Evolutionary conservation across 2,113 vertebrate genomes (phyloP).

Genomic region (Turnix velox): DNA sequence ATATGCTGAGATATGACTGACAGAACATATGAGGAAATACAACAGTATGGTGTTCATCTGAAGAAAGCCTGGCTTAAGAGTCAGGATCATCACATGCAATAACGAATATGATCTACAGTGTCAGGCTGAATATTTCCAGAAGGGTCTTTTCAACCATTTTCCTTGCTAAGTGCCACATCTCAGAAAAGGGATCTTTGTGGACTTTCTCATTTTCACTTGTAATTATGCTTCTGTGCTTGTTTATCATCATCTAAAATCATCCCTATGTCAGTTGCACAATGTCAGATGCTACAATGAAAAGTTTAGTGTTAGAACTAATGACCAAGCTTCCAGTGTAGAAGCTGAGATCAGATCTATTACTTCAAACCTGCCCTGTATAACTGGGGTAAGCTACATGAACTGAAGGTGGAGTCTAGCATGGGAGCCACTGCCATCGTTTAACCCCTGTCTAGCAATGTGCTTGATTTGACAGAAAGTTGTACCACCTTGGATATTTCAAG

Average conservation of each 20-base stretch:
- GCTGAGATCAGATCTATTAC: neutral
- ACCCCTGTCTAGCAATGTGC: neutral
- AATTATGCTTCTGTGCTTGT: neutral
- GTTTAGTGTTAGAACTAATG: neutral
- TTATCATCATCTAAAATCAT: neutral
- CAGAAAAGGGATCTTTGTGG: neutral
- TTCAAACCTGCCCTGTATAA: neutral
- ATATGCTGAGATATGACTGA: neutral
- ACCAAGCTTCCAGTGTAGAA: neutral
- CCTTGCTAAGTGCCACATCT: neutral
- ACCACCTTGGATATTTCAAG: neutral
- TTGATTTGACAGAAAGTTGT: too few species aligned
- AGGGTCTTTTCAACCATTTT: neutral
- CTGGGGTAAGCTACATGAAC: neutral
- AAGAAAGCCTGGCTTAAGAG: neutral
- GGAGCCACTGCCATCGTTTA: neutral
- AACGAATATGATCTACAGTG: neutral
- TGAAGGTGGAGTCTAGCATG: neutral
- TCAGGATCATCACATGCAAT: neutral
- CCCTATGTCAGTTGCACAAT: neutral
- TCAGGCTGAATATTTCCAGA: neutral
- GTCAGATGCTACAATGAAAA: neutral
- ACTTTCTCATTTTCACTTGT: neutral
- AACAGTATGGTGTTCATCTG: neutral
- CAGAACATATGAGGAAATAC: neutral